Percentiles rank a stretch among this genome's conserved stretches.
Evolutionary conservation across 2,113 vertebrate species (phyloP).

Genomic region (Leucosticte australis): DNA sequence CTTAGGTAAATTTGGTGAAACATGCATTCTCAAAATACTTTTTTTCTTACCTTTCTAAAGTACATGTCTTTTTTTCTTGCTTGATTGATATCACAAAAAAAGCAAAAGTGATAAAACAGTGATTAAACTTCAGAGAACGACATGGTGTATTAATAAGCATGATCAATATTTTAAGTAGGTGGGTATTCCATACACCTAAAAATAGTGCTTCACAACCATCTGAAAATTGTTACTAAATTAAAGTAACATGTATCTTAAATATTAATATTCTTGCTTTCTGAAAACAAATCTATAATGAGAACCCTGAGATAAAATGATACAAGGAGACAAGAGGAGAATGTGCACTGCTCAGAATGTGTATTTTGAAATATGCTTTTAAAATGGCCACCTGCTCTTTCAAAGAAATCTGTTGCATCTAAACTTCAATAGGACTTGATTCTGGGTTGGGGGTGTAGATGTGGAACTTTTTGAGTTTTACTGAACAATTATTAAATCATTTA

Average conservation of each 20-base stretch:
- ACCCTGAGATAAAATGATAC: neutral
- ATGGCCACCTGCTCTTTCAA: neutral
- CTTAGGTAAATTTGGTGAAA: neutral
- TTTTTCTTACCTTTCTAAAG: neutral
- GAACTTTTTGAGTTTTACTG: neutral
- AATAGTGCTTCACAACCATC: neutral
- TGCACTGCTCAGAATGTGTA: neutral
- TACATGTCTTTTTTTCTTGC: neutral
- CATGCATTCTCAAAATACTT: neutral
- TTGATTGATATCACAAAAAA: neutral
- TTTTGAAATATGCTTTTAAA: neutral
- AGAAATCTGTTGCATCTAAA: neutral
- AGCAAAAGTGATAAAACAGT: neutral
- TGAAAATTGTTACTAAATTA: neutral
- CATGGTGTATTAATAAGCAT: neutral
- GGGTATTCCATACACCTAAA: neutral
- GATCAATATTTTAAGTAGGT: neutral
- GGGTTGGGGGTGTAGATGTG: neutral
- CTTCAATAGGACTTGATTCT: neutral
- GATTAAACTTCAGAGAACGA: neutral
- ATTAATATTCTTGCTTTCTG: neutral
- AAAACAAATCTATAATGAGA: neutral
- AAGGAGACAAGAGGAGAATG: neutral
- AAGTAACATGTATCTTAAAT: neutral
- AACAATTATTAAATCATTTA: neutral